Evolutionary conservation across 2,888 invertebrate species (phyloP).

Genomic region (Apodemia zela): DNA sequence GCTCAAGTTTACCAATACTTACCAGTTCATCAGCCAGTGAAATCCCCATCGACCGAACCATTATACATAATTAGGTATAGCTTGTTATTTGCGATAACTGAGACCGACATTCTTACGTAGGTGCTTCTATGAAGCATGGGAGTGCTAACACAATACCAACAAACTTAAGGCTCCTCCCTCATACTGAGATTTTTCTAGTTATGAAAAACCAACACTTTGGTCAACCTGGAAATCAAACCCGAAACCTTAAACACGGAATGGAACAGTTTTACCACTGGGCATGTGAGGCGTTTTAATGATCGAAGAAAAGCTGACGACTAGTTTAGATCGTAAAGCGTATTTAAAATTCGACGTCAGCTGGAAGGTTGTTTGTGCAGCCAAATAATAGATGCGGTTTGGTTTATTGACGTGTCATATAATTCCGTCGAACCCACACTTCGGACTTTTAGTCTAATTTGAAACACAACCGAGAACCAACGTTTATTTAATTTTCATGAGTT

Average conservation of each 20-base stretch:
- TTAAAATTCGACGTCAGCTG: slow-evolving; percentile 72
- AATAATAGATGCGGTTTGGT: slow-evolving; percentile 76
- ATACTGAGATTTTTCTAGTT: too few species aligned
- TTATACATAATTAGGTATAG: too few species aligned
- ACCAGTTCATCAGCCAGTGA: too few species aligned
- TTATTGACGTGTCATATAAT: slow-evolving; percentile 77
- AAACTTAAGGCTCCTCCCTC: too few species aligned
- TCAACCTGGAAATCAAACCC: neutral
- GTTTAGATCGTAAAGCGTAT: slow-evolving; percentile 62
- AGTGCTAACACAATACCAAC: too few species aligned
- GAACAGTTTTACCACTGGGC: neutral
- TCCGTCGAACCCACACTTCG: slow-evolving; percentile 47
- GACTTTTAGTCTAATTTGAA: slow-evolving; percentile 73
- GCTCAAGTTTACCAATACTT: too few species aligned
- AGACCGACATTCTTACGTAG: too few species aligned
- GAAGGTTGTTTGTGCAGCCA: slow-evolving; percentile 45
- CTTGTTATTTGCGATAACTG: too few species aligned
- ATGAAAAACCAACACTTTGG: too few species aligned
- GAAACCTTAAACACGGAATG: neutral
- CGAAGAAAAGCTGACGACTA: neutral
- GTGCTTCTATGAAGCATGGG: too few species aligned
- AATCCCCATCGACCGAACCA: too few species aligned
- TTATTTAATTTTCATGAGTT: slow-evolving; percentile 34
- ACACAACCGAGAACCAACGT: slow-evolving; percentile 68
- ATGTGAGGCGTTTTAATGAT: neutral